Base-by-base conservation (phyloP, 2,888 invertebrate species). In the Hedya salicella region DNA sequence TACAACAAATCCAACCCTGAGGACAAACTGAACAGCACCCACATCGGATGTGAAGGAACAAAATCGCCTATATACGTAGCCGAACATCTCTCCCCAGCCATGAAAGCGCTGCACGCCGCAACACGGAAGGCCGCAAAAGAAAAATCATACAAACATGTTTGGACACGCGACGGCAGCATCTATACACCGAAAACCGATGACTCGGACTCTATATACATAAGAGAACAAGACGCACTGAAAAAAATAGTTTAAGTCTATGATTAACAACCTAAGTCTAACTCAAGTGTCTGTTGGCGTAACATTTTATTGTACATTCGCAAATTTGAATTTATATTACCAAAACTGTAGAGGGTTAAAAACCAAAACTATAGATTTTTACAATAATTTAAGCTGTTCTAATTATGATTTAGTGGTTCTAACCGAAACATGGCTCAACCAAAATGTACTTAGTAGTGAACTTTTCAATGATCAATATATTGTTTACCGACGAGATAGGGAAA, bases 381-480 rank as follows among this genome's bases (percentile, higher is more conserved):
- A 50, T n/a, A 67, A 65, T 25, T 56, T 65, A 9, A 11, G 19
- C 9, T 32, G 14, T 19, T 44, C 30, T 19, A 13, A 68, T 50
- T 70, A 63, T 49, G 71, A 71, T 53, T 44, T 70, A 3, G 42
- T 71, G 19, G 32, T 68, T 19, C 32, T 70, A 11, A 69, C 69
- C 0, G 70, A 70, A 42, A 71, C 71, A 3, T 71, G 70, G 70
- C 52, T 71, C 17, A 59, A 65, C 13, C 50, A 62, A 17, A 50
- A 57, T 32, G 49, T 69, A n/a, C 52, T 67, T 13, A 52, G 56
- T 56, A 16, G 53, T 11, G 70, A 69, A 36, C 21, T 71, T 19
- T 61, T 68, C 25, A 62, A 62, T 49, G 49, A 65, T 14, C 32
- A 56, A 39, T 53, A 65, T 44, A 40, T n/a, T 30, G 40, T 62